Evolutionary conservation across 2,113 vertebrate species (phyloP).

Genomic region (Phalacrocorax pelagicus): DNA sequence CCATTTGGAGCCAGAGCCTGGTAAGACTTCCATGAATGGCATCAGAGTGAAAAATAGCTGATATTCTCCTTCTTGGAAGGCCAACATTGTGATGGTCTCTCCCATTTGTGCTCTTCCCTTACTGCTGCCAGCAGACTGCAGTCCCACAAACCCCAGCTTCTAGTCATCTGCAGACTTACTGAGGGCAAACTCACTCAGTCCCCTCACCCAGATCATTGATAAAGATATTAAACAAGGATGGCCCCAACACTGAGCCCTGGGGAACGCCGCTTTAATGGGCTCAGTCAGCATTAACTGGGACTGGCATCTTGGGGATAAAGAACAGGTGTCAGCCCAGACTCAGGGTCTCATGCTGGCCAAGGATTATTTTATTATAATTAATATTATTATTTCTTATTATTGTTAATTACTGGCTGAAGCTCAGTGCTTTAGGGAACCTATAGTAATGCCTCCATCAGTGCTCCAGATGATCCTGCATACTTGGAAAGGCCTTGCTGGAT

Average conservation of each 20-base stretch:
- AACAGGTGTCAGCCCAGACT: conserved; percentile 55
- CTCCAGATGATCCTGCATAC: conserved; percentile 13
- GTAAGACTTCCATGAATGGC: neutral
- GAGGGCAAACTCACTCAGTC: no score
- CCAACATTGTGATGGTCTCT: neutral
- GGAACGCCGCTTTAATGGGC: neutral
- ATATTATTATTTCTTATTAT: conserved; percentile 53
- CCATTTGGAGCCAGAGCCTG: neutral
- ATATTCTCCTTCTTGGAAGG: neutral
- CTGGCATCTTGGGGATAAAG: neutral
- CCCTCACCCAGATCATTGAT: no score
- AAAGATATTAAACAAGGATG: no score
- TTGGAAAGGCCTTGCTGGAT: neutral
- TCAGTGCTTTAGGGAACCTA: neutral
- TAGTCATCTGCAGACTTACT: no score
- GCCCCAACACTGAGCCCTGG: no score
- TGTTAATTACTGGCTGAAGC: conserved; percentile 32
- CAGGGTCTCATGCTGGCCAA: neutral
- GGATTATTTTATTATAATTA: conserved; percentile 60
- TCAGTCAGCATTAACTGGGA: conserved; percentile 33
- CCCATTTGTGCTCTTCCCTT: neutral
- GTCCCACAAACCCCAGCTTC: neutral
- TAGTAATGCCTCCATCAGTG: neutral
- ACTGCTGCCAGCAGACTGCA: neutral
- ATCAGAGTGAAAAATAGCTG: neutral